Evolutionary conservation across 1,140 invertebrate species (phyloP).

Genomic region (Odontomachus brunneus): DNA sequence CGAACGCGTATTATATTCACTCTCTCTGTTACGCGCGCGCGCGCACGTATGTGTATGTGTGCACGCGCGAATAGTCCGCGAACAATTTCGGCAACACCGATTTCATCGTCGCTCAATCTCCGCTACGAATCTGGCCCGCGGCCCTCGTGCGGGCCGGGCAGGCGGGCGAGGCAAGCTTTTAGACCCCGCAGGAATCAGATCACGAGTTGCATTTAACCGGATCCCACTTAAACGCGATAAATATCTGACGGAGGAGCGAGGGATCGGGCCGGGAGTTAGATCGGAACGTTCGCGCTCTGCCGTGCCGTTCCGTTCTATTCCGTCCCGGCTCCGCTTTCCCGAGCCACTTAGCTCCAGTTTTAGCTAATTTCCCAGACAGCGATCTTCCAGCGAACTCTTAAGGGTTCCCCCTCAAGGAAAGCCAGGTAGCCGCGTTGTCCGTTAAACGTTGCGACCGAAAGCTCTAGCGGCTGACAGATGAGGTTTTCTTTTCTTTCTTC

Average conservation of each 20-base stretch:
- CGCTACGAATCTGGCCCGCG: conserved; percentile 62
- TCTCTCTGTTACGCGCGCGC: conserved; percentile 31
- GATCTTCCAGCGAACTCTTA: conserved; percentile 59
- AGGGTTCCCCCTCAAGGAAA: conserved; percentile 51
- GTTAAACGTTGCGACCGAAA: conserved; percentile 65
- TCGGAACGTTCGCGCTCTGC: conserved; percentile 70
- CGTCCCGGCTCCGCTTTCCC: conserved; percentile 39
- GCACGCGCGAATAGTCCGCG: conserved; percentile 56
- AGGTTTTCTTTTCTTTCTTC: conserved; percentile 12
- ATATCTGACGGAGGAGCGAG: conserved; percentile 73
- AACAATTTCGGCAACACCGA: conserved; percentile 51
- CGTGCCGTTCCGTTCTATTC: conserved; percentile 64
- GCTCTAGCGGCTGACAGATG: conserved; percentile 19
- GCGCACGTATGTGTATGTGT: conserved; percentile 37
- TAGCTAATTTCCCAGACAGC: conserved; percentile 71
- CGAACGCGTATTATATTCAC: conserved; percentile 16
- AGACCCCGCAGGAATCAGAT: conserved; percentile 77
- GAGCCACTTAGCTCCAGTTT: conserved; percentile 69
- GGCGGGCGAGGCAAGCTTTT: conserved; percentile 71
- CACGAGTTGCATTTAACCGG: conserved; percentile 80
- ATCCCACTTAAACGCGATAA: conserved; percentile 80
- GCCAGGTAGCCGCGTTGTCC: conserved; percentile 65
- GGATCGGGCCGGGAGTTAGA: conserved; percentile 62
- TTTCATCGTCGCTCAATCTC: conserved; percentile 69
- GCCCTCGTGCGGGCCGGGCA: conserved; percentile 25